Base-by-base conservation (phyloP, 2,888 invertebrate genomes). In the Mesorhabditis belari region DNA sequence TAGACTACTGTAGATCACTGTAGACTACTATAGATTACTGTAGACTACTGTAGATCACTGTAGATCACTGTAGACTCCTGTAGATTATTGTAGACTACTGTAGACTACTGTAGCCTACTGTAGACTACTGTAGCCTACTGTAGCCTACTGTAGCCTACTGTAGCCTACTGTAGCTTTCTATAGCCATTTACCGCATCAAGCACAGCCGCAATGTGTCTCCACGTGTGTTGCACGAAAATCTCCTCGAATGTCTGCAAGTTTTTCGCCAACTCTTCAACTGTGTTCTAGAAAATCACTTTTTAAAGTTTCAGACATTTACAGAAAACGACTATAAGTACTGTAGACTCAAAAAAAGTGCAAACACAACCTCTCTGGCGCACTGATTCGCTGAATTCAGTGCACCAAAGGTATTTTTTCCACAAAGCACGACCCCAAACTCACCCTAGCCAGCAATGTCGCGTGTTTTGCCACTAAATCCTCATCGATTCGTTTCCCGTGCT, bases 151-250 rank as follows among this genome's bases (percentile, higher is more conserved):
- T 19, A 9, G 21, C 9, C 9, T 51, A 9, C 19, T 12, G 19
- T 51, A 17, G n/a, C n/a, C n/a, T n/a, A n/a, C n/a, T n/a, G n/a
- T n/a, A n/a, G n/a, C n/a, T n/a, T n/a, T n/a, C n/a, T 51, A 19
- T 19, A 19, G 9, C 21, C 35, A 49, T 61, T 35, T 21, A 70
- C 68, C 49, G 69, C 65, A 49, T 79, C 76, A 50, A 79, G 61
- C 29, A 79, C 76, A 4, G 71, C 67, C 4, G 69, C 70, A 55
- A 79, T 76, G 60, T 79, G 77, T 56, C 68, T 70, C 65, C 76
- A 71, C 21, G 73, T 69, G 50, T 75, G 72, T n/a, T 66, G 64
- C 49, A 71, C 73, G 67, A 79, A 79, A 35, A 78, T 59, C 51
- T 73, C 67, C 57, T 75, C 74, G 67, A 79, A 79, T 23, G 76